These are phyloP conservation scores for Esox niger DNA, from an alignment of 2,113 vertebrate species.

Conservation along the genomic window DNA sequence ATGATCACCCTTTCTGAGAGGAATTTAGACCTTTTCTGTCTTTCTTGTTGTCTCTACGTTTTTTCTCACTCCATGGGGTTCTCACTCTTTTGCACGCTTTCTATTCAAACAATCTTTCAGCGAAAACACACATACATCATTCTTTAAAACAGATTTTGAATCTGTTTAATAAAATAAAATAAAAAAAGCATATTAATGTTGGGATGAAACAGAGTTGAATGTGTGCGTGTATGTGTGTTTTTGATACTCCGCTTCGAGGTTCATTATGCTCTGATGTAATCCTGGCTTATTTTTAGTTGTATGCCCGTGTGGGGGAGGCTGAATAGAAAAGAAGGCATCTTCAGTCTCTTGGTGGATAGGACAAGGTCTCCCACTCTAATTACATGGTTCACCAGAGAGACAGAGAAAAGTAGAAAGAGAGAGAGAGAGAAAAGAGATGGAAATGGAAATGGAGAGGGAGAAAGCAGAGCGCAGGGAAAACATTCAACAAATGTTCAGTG, in stretches of 20 bases:
- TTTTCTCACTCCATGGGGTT: too few relatives aligned
- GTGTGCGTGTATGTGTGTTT: conserved; percentile 2
- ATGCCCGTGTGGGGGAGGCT: background rate
- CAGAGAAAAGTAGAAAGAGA: background rate
- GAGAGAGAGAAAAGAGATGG: background rate
- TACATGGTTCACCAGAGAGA: conserved; percentile 4
- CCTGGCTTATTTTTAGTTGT: background rate
- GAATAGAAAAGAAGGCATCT: background rate
- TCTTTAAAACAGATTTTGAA: too few relatives aligned
- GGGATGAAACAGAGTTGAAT: background rate
- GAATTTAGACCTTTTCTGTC: too few relatives aligned
- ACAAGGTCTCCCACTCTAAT: conserved; percentile 17
- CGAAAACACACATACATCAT: too few relatives aligned
- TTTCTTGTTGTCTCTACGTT: too few relatives aligned
- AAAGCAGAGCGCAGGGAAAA: background rate
- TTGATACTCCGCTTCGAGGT: background rate
- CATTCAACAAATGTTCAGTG: too few relatives aligned
- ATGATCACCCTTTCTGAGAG: too few relatives aligned
- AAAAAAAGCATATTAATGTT: background rate
- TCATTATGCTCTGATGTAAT: background rate
- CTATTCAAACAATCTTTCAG: too few relatives aligned
- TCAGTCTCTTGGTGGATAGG: background rate
- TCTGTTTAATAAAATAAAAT: too few relatives aligned
- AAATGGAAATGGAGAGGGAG: background rate
- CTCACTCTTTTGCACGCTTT: too few relatives aligned